Evolutionary conservation across 2,888 invertebrate genomes (phyloP).

Genomic region (Pammene aurita): DNA sequence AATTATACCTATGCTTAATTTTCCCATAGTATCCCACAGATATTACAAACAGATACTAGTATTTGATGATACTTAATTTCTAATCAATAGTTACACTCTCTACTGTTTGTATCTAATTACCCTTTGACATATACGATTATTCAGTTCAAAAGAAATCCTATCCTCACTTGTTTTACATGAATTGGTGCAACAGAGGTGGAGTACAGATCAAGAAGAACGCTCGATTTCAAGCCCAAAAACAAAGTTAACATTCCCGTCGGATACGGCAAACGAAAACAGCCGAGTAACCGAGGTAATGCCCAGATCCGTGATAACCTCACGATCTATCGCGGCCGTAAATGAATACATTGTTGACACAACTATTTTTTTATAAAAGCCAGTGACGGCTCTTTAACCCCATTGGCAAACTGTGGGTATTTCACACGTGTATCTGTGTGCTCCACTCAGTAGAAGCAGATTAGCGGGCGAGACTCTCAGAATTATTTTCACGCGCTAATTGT

Average conservation of each 20-base stretch:
- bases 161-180: background rate
- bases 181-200: conserved; percentile 64
- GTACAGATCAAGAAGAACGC: conserved; percentile 67
- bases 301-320: conserved; percentile 25
- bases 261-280: conserved; percentile 60
- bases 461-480: background rate
- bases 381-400: conserved; percentile 19
- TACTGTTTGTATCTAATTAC: no score
- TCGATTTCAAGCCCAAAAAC: conserved; percentile 68
- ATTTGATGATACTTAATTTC: no score
- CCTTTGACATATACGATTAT: background rate
- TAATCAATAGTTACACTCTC: no score
- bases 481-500: background rate
- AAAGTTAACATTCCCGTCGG: conserved; percentile 74
- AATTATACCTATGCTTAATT: no score
- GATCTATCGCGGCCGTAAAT: background rate
- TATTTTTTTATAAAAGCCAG: conserved; percentile 19
- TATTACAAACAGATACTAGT: no score
- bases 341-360: conserved; percentile 11
- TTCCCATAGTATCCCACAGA: no score
- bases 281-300: conserved; percentile 51
- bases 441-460: no score
- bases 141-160: background rate
- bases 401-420: background rate
- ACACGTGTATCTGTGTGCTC: background rate